Evolutionary conservation across 37 sponge, comb jelly and placozoan species (phyloP).

Genomic region (Petrosia ficiformis): DNA sequence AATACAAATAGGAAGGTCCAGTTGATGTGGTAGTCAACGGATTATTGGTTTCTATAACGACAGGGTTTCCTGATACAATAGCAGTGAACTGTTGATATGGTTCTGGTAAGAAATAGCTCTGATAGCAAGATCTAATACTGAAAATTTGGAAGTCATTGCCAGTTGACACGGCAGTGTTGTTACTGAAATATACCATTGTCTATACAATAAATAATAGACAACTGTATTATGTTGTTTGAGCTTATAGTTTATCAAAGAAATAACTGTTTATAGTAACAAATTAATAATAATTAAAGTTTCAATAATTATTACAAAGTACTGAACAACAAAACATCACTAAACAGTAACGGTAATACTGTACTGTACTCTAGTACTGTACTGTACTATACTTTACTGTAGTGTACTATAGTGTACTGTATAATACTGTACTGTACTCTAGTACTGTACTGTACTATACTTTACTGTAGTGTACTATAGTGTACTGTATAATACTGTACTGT

Average conservation of each 20-base stretch:
- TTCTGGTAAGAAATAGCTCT: slow-evolving; percentile 50
- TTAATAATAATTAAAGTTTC: too few relatives aligned
- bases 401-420: too few relatives aligned
- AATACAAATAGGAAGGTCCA: slow-evolving; percentile 57
- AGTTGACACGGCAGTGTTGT: slow-evolving; percentile 16
- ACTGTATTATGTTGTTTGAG: background rate
- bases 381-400: too few relatives aligned
- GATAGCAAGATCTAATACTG: slow-evolving; percentile 43
- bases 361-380: background rate
- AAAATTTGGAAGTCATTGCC: slow-evolving; percentile 45
- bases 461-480: too few relatives aligned
- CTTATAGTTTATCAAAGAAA: too few relatives aligned
- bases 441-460: too few relatives aligned
- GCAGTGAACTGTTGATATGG: slow-evolving; percentile 2
- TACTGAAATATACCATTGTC: slow-evolving; percentile 21
- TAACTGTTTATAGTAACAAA: too few relatives aligned
- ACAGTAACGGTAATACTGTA: background rate
- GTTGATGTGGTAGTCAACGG: slow-evolving; percentile 40
- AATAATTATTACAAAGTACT: too few relatives aligned
- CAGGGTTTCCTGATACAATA: slow-evolving; percentile 6
- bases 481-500: too few relatives aligned
- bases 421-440: too few relatives aligned
- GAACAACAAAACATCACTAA: background rate
- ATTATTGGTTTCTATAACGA: background rate
- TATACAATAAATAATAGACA: background rate